These are phyloP conservation scores for Phalacrocorax aristotelis DNA, from an alignment of 2,113 vertebrate species.

Conservation along the genomic window DNA sequence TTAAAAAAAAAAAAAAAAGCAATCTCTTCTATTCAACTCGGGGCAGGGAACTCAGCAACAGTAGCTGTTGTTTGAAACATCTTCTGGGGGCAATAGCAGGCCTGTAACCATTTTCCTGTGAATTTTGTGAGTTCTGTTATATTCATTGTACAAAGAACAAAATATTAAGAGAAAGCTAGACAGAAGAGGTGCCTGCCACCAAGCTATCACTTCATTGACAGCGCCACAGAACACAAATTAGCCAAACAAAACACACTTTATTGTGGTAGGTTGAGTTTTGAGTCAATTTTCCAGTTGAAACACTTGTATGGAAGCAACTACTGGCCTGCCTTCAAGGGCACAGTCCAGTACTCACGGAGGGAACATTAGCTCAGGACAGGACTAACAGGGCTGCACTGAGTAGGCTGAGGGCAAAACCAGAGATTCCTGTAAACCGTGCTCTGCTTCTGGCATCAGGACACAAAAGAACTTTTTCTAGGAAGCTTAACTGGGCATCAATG, in stretches of 20 bases:
- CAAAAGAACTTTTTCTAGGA: neutral
- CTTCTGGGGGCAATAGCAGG: neutral
- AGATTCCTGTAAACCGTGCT: neutral
- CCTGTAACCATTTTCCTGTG: neutral
- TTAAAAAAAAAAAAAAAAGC: neutral
- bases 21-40: neutral
- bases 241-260: neutral
- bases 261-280: neutral
- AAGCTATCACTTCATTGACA: neutral
- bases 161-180: neutral
- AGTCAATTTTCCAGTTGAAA: constrained; percentile 53
- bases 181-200: neutral
- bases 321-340: neutral
- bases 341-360: neutral
- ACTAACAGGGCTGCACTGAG: neutral
- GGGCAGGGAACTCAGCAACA: neutral
- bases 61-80: neutral
- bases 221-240: neutral
- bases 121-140: neutral
- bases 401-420: neutral
- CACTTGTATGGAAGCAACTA: neutral
- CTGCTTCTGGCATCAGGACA: neutral
- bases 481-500: neutral
- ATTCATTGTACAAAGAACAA: neutral
- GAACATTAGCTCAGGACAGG: neutral